A percentile compares a stretch with the other conserved stretches of the same genome.
phyloP scores from a whole-genome alignment of 2,113 vertebrate species.

The Caloenas nicobarica region DNA sequence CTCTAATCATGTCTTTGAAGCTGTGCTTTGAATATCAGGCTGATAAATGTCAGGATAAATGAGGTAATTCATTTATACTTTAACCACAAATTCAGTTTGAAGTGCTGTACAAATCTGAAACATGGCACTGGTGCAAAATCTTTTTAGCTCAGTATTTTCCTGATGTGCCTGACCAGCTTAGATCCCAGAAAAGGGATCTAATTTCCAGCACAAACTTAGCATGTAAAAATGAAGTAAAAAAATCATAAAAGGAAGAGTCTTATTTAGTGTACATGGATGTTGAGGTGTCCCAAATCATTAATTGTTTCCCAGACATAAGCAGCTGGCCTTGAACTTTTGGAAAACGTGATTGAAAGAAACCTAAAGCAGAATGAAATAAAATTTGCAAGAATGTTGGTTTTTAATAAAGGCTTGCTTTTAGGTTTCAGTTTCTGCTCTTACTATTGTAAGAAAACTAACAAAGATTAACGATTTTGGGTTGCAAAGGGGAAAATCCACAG shows the following conservation, averaged over 20 bases:
- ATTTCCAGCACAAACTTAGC: neutral
- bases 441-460: neutral
- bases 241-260: neutral
- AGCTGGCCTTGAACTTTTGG: neutral
- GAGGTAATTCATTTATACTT: slow-evolving; percentile 27
- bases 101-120: slow-evolving; percentile 11
- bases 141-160: neutral
- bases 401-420: neutral
- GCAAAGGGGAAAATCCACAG: neutral
- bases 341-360: neutral
- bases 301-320: neutral
- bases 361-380: neutral
- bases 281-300: neutral
- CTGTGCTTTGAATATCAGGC: slow-evolving; percentile 36
- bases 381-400: neutral
- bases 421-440: neutral
- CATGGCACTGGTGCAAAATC: neutral
- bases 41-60: slow-evolving; percentile 56
- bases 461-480: neutral
- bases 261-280: neutral
- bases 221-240: neutral
- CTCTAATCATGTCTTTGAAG: slow-evolving; percentile 51
- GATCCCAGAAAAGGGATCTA: neutral
- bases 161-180: neutral
- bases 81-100: neutral